Conservation (phyloP, 1,140 invertebrate species). For the Potamilus streckersoni region DNA sequence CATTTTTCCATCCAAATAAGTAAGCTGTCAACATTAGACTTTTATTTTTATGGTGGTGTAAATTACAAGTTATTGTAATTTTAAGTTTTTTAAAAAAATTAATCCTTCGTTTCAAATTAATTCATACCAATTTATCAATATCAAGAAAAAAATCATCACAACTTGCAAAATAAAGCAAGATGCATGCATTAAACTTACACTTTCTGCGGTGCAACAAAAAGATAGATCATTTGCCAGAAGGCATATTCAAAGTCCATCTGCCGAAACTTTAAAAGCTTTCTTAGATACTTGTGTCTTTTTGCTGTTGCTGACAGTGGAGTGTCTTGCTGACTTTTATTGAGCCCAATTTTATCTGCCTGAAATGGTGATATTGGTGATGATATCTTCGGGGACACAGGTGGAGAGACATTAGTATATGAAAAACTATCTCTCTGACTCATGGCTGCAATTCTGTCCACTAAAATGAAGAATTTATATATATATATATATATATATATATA, state of each 20-base stretch:
- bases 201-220: slow-evolving; percentile 96
- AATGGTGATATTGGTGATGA: slow-evolving; percentile 37
- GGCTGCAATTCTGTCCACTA: not conserved
- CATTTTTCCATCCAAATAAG: no score
- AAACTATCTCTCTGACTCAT: slow-evolving; percentile 35
- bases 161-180: slow-evolving; percentile 14
- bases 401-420: slow-evolving; percentile 49
- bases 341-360: slow-evolving; percentile 34
- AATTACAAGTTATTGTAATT: no score
- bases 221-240: slow-evolving; percentile 97
- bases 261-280: slow-evolving; percentile 88
- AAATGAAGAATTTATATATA: no score
- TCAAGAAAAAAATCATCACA: no score
- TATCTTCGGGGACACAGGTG: slow-evolving; percentile 41
- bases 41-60: no score
- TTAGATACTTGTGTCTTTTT: slow-evolving; percentile 92
- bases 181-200: slow-evolving; percentile 74
- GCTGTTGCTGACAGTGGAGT: slow-evolving; percentile 76
- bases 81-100: no score
- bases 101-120: no score
- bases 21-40: no score
- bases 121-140: no score
- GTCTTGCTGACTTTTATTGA: slow-evolving; percentile 36
- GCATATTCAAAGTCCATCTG: slow-evolving; percentile 99
- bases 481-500: no score